Conservation (phyloP, 2,888 invertebrate species). For the Strigamia maritima region DNA sequence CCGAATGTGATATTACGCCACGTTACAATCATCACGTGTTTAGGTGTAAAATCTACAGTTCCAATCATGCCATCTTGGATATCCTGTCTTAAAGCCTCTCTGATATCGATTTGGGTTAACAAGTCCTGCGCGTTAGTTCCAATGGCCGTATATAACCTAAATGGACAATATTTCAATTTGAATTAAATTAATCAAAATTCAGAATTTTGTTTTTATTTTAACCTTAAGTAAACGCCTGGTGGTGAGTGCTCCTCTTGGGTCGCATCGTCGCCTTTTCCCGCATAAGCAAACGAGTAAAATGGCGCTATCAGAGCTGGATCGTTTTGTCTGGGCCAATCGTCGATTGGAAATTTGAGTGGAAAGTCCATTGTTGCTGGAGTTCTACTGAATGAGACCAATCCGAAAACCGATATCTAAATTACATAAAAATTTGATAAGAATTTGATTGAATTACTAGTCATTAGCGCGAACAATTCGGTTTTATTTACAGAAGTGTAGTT, state of each 20-base stretch:
- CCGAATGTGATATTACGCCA: conserved; percentile 96
- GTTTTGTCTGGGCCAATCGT: conserved; percentile 78
- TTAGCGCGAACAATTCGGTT: too few relatives aligned
- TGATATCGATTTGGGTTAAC: conserved; percentile 54
- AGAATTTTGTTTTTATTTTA: too few relatives aligned
- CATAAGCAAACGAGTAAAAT: conserved; percentile 80
- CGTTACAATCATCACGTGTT: conserved; percentile 83
- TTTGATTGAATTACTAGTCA: too few relatives aligned
- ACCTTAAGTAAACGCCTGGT: conserved; percentile 77
- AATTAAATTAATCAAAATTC: too few relatives aligned
- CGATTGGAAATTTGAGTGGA: conserved; percentile 77
- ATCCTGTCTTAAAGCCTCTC: conserved; percentile 83
- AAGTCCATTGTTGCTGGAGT: conserved; percentile 76
- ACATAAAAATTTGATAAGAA: neutral
- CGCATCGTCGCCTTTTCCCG: conserved; percentile 49
- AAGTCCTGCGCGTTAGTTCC: neutral
- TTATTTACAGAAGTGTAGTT: conserved; percentile 19
- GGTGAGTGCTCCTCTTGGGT: conserved; percentile 68
- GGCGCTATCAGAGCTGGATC: conserved; percentile 93
- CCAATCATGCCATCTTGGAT: conserved; percentile 83
- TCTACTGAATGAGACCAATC: conserved; percentile 83
- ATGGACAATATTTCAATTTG: too few relatives aligned
- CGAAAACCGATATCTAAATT: conserved; percentile 70
- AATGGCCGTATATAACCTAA: conserved; percentile 47
- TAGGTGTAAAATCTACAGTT: conserved; percentile 82